Percentiles rank a stretch among this genome's conserved stretches.
phyloP scores from a whole-genome alignment of 1,140 invertebrate species.

The Adoxophyes honmai region DNA sequence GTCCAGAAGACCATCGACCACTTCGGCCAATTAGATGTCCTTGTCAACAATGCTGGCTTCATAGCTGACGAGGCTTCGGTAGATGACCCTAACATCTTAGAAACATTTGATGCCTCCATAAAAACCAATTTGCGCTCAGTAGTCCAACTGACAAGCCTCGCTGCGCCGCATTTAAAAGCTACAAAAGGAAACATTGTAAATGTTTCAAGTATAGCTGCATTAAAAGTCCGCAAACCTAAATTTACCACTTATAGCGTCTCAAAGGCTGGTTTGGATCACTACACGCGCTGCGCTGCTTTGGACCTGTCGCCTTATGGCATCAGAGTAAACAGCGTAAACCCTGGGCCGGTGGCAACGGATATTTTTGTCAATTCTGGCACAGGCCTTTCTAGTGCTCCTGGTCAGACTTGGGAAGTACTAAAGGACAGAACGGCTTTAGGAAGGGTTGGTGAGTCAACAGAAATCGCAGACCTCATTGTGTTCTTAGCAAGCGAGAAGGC shows the following conservation, averaged over 20 bases:
- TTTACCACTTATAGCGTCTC: conserved; percentile 87
- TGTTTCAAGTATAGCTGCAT: conserved; percentile 83
- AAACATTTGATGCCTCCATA: conserved; percentile 82
- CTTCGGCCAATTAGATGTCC: conserved; percentile 78
- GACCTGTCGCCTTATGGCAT: conserved; percentile 81
- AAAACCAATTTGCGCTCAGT: conserved; percentile 66
- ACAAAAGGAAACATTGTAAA: conserved; percentile 85
- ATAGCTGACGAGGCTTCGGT: conserved; percentile 78
- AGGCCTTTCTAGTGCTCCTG: background rate
- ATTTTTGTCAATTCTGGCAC: conserved; percentile 71
- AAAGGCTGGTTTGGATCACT: conserved; percentile 85
- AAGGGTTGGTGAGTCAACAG: conserved; percentile 49
- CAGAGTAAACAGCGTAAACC: conserved; percentile 84
- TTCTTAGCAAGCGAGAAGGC: conserved; percentile 85
- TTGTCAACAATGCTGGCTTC: conserved; percentile 88
- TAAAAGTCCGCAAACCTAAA: no score
- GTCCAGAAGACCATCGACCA: conserved; percentile 75
- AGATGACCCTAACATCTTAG: conserved; percentile 82
- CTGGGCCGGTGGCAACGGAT: conserved; percentile 81
- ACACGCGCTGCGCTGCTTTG: conserved; percentile 81
- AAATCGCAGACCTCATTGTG: conserved; percentile 84
- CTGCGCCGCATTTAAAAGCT: conserved; percentile 21
- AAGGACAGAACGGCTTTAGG: background rate
- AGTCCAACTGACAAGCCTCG: conserved; percentile 18
- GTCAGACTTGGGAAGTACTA: background rate